Percentiles rank a stretch among this genome's conserved stretches.
Evolutionary conservation across 1,140 invertebrate genomes (phyloP).

Genomic region (Drosophila paulistorum): DNA sequence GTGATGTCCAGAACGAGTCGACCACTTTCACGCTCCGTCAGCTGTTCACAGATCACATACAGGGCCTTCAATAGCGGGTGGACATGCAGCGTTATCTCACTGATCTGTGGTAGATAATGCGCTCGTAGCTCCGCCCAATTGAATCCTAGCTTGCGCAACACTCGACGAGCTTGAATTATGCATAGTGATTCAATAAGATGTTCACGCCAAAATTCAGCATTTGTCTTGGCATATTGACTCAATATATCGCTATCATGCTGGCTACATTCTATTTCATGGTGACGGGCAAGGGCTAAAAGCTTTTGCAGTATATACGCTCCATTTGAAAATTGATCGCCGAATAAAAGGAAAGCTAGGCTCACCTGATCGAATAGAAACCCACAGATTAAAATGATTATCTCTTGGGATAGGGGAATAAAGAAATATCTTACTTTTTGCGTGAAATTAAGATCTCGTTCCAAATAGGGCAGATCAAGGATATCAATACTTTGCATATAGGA

Average conservation of each 20-base stretch:
- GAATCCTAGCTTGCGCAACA: conserved; percentile 68
- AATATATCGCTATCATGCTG: conserved; percentile 51
- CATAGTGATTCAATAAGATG: conserved; percentile 66
- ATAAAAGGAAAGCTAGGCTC: conserved; percentile 63
- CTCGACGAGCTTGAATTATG: conserved; percentile 62
- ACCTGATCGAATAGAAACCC: conserved; percentile 41
- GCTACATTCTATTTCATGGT: background rate
- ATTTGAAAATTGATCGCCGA: conserved; percentile 51
- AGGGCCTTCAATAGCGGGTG: conserved; percentile 74
- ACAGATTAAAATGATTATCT: background rate
- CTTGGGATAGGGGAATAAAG: background rate
- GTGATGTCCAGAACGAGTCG: conserved; percentile 53
- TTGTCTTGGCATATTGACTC: conserved; percentile 55
- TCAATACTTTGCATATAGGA: conserved; percentile 44
- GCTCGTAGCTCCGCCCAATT: conserved; percentile 51
- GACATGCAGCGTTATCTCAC: conserved; percentile 56
- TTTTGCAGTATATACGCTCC: conserved; percentile 65
- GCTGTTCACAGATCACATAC: conserved; percentile 66
- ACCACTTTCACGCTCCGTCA: conserved; percentile 57
- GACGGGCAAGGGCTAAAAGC: conserved; percentile 38
- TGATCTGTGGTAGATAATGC: conserved; percentile 67
- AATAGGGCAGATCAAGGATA: conserved; percentile 61
- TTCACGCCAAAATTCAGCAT: conserved; percentile 49
- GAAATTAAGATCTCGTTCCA: conserved; percentile 67
- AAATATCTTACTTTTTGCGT: conserved; percentile 52